Conservation (phyloP, 2,888 invertebrate genomes). For the Drymonia ruficornis region DNA sequence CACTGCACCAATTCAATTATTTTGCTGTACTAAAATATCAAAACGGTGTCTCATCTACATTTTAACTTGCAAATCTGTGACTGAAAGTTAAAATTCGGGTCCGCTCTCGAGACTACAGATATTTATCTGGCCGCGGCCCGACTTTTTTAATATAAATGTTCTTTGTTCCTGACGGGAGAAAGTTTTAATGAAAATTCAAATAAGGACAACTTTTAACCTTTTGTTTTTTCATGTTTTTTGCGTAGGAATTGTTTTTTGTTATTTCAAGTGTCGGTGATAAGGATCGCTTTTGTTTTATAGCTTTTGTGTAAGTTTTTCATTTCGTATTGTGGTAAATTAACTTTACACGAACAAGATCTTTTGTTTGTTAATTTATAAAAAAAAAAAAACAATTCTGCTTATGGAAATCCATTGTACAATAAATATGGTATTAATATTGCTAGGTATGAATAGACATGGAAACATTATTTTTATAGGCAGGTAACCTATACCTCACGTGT, state of each 20-base stretch:
- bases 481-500: no score
- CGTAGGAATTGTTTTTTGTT: slow-evolving; percentile 65
- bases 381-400: no score
- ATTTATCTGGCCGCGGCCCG: slow-evolving; percentile 82
- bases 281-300: slow-evolving; percentile 37
- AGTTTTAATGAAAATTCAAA: slow-evolving; percentile 82
- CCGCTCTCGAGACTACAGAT: slow-evolving; percentile 83
- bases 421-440: no score
- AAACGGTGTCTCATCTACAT: slow-evolving; percentile 43
- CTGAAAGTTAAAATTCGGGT: slow-evolving; percentile 76
- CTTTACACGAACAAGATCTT: slow-evolving; percentile 6
- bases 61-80: slow-evolving; percentile 50
- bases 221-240: slow-evolving; percentile 62
- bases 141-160: slow-evolving; percentile 85
- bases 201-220: slow-evolving; percentile 81
- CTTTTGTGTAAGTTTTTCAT: slow-evolving; percentile 33
- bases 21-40: slow-evolving; percentile 1
- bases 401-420: no score
- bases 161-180: slow-evolving; percentile 83
- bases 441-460: neutral
- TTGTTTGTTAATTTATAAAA: neutral
- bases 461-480: no score
- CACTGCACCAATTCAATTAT: no score
- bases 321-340: slow-evolving; percentile 19
- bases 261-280: slow-evolving; percentile 62